phyloP scores from a whole-genome alignment of 2,113 vertebrate species.

The Cyanocitta stelleri region DNA sequence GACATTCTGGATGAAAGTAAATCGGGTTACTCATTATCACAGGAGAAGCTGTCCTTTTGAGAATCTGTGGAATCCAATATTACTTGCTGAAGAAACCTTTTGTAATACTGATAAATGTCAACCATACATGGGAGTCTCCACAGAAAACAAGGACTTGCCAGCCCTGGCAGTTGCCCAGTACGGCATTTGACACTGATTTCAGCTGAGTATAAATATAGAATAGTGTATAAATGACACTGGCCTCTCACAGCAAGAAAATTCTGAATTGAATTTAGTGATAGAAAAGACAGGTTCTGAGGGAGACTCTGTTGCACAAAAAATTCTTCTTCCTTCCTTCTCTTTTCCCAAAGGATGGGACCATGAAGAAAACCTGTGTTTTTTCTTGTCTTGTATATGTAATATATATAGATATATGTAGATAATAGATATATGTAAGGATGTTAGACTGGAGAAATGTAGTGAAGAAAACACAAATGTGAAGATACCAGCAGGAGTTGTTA shows the following conservation, averaged over 20 bases:
- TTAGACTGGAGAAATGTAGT: not conserved
- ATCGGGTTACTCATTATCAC: not conserved
- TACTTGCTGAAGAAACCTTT: not conserved
- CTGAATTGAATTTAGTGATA: not conserved
- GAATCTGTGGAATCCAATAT: not conserved
- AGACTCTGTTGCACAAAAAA: not conserved
- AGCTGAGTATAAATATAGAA: not conserved
- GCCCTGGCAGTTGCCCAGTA: not conserved
- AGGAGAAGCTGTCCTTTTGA: not conserved
- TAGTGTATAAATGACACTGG: not conserved
- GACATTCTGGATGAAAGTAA: not conserved
- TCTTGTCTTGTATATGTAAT: too few relatives aligned
- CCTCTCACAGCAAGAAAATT: not conserved
- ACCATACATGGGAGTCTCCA: not conserved
- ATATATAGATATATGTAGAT: too few relatives aligned
- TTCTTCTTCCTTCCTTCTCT: not conserved
- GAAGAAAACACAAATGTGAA: not conserved
- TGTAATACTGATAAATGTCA: not conserved
- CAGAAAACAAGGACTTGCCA: not conserved
- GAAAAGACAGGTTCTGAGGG: not conserved
- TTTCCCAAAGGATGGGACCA: not conserved
- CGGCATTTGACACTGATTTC: not conserved
- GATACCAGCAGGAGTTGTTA: not conserved
- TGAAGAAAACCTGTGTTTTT: not conserved
- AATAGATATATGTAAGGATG: not conserved